phyloP scores from a whole-genome alignment of 2,888 invertebrate genomes.

The Notocelia uddmanniana region DNA sequence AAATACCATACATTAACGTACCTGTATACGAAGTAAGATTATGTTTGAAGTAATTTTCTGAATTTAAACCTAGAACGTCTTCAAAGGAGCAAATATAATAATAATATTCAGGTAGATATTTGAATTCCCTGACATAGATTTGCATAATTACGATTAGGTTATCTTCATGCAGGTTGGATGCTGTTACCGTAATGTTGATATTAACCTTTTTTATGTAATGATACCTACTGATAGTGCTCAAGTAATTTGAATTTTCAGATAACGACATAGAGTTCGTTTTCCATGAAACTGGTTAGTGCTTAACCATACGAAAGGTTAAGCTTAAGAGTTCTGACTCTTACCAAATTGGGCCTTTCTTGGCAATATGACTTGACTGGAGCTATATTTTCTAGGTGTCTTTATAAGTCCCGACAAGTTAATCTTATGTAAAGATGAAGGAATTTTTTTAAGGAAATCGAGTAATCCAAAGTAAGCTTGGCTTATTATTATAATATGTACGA shows the following conservation, averaged over 20 bases:
- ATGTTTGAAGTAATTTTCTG: constrained; percentile 14
- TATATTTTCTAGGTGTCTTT: neutral
- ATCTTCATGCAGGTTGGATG: neutral
- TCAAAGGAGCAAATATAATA: neutral
- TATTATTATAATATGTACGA: too few species aligned
- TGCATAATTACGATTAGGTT: constrained; percentile 6
- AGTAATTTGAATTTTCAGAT: too few species aligned
- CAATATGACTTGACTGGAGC: too few species aligned
- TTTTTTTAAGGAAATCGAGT: neutral
- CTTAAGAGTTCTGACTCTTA: neutral
- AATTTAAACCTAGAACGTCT: constrained; percentile 19
- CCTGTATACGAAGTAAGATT: constrained; percentile 17
- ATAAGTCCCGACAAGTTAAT: neutral
- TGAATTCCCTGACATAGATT: constrained; percentile 3
- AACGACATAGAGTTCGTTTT: too few species aligned
- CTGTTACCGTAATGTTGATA: neutral
- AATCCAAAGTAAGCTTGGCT: neutral
- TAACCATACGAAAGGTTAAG: neutral
- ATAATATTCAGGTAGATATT: neutral
- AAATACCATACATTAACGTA: constrained; percentile 28
- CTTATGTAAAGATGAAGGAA: neutral
- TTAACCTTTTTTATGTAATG: too few species aligned
- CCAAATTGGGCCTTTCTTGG: neutral
- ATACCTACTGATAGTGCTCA: too few species aligned
- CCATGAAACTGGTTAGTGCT: too few species aligned